A percentile compares a stretch with the other conserved stretches of the same genome.
Conservation (phyloP, 2,113 vertebrate species). For the Colistium nudipinnis region DNA sequence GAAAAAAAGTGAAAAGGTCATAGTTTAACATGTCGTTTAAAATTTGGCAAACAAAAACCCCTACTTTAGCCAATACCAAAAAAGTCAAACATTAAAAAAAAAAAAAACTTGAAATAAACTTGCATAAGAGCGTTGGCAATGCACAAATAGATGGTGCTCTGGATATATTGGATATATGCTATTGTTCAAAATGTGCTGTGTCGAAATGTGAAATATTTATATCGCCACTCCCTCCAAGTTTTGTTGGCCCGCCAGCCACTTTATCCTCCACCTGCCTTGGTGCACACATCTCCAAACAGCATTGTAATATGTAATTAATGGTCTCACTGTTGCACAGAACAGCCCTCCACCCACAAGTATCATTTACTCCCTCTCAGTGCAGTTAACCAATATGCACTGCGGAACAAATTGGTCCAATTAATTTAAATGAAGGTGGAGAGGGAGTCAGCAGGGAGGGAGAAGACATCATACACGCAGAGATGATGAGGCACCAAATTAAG, state of each 20-base stretch:
- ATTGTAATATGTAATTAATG: slow-evolving; percentile 78
- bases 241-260: slow-evolving; percentile 59
- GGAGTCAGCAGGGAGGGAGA: slow-evolving; percentile 10
- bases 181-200: no score
- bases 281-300: slow-evolving; percentile 60
- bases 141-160: no score
- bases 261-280: slow-evolving; percentile 65
- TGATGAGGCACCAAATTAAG: slow-evolving; percentile 27
- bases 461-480: slow-evolving; percentile 23
- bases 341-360: slow-evolving; percentile 57
- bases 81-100: no score
- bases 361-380: slow-evolving; percentile 57
- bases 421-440: slow-evolving; percentile 61
- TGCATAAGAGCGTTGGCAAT: no score
- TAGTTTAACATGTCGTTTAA: no score
- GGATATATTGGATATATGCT: no score
- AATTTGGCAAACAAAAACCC: no score
- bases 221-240: slow-evolving; percentile 64
- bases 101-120: no score
- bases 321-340: slow-evolving; percentile 55
- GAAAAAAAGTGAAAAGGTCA: no score
- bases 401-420: slow-evolving; percentile 74
- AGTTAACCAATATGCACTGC: slow-evolving; percentile 61
- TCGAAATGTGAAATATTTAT: slow-evolving; percentile 79
- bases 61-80: no score